Conservation (phyloP, 2,888 invertebrate genomes). For the Neocrepidodera transversa region DNA sequence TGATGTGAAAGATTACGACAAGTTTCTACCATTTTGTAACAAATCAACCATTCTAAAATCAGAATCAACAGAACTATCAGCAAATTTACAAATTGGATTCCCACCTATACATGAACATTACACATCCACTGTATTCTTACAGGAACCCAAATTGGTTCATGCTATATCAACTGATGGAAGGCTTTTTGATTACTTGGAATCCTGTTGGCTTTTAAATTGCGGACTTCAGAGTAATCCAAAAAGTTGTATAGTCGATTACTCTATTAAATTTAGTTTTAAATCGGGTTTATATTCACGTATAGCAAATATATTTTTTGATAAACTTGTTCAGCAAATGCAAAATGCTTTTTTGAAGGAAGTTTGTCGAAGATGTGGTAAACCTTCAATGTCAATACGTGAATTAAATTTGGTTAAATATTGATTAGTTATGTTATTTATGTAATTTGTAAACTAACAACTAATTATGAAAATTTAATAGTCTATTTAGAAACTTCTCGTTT, state of each 20-base stretch:
- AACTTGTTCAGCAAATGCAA: slow-evolving; percentile 96
- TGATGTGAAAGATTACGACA: slow-evolving; percentile 84
- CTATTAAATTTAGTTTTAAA: slow-evolving; percentile 89
- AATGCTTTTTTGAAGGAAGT: slow-evolving; percentile 91
- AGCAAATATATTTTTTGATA: slow-evolving; percentile 93
- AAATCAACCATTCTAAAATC: slow-evolving; percentile 73
- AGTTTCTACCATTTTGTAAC: slow-evolving; percentile 94
- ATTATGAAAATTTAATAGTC: too few relatives aligned
- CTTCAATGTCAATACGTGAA: slow-evolving; percentile 70
- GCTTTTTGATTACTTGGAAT: slow-evolving; percentile 87
- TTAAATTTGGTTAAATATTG: slow-evolving; percentile 21
- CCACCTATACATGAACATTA: slow-evolving; percentile 89
- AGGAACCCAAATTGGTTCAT: slow-evolving; percentile 77
- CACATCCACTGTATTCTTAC: slow-evolving; percentile 81
- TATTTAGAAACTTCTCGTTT: too few relatives aligned
- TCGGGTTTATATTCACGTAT: slow-evolving; percentile 87
- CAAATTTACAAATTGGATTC: slow-evolving; percentile 84
- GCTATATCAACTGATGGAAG: slow-evolving; percentile 90
- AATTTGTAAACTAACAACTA: too few relatives aligned
- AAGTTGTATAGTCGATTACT: slow-evolving; percentile 87
- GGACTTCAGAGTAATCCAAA: slow-evolving; percentile 82
- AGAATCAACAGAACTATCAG: slow-evolving; percentile 68
- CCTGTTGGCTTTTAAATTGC: slow-evolving; percentile 91
- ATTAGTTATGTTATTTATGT: neutral
- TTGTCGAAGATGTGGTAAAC: slow-evolving; percentile 76